These are phyloP conservation scores for Cebus imitator DNA, from an alignment of 2,113 vertebrate species.

Conservation along the genomic window DNA sequence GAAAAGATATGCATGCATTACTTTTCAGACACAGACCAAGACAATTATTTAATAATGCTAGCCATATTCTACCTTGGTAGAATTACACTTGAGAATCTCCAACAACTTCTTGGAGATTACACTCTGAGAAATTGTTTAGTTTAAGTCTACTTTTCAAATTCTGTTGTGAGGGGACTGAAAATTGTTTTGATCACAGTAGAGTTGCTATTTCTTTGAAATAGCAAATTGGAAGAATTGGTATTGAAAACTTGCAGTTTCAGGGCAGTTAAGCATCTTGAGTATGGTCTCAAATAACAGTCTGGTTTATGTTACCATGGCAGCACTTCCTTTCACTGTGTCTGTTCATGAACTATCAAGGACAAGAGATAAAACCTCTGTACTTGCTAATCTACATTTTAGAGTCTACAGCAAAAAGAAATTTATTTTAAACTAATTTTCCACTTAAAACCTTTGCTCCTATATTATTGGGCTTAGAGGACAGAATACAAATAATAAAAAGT, in stretches of 20 bases:
- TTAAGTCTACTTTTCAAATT: slow-evolving; percentile 59
- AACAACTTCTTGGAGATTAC: not conserved
- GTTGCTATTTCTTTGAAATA: slow-evolving; percentile 55
- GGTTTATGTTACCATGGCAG: slow-evolving; percentile 69
- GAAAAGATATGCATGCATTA: slow-evolving; percentile 1
- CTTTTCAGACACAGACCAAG: slow-evolving; percentile 36
- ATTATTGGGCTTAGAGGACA: not conserved
- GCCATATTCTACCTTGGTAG: slow-evolving; percentile 3
- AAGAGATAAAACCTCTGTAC: slow-evolving; percentile 46
- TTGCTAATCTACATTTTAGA: slow-evolving; percentile 46
- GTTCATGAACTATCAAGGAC: slow-evolving; percentile 33
- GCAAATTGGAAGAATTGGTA: slow-evolving; percentile 56
- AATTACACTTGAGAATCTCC: too few relatives aligned
- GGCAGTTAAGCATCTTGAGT: slow-evolving; percentile 52
- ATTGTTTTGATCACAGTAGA: slow-evolving; percentile 51
- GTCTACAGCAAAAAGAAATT: slow-evolving; percentile 39
- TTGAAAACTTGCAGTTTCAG: slow-evolving; percentile 58
- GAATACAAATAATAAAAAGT: not conserved
- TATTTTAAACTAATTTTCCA: slow-evolving; percentile 50
- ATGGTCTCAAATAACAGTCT: slow-evolving; percentile 66
- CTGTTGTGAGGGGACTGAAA: slow-evolving; percentile 1
- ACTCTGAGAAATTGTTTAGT: slow-evolving; percentile 21
- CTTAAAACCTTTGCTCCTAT: not conserved
- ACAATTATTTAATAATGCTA: slow-evolving; percentile 37
- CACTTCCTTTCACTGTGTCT: slow-evolving; percentile 61